Conservation (phyloP, 2,113 vertebrate species). For the Microcebus griseorufus region DNA sequence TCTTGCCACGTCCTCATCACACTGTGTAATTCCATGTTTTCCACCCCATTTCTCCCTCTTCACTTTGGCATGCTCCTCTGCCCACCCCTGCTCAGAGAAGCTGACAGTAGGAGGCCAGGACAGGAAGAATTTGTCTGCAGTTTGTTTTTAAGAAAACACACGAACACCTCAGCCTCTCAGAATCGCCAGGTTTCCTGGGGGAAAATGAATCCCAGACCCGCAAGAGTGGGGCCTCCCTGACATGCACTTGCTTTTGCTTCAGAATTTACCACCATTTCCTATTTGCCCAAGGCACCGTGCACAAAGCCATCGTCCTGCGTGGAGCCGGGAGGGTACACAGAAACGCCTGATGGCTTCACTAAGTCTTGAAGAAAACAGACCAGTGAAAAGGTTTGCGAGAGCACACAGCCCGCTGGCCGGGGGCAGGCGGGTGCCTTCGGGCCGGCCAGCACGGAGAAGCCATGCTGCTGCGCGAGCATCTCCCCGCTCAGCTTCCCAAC, state of each 20-base stretch:
- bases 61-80: not conserved
- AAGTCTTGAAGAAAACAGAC: not conserved
- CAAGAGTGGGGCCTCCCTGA: not conserved
- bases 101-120: not conserved
- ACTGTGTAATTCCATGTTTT: not conserved
- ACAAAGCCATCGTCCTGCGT: not conserved
- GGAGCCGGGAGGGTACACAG: not conserved
- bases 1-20: not conserved
- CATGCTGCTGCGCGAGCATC: too few relatives aligned
- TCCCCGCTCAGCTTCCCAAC: not conserved
- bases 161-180: not conserved
- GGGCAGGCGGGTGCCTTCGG: accelerated
- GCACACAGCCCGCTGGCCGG: too few relatives aligned
- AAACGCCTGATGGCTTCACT: not conserved
- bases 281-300: not conserved
- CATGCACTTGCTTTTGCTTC: not conserved
- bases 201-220: not conserved
- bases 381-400: not conserved
- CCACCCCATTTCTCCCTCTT: not conserved
- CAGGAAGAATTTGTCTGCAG: not conserved
- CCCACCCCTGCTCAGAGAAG: not conserved
- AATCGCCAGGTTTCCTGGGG: not conserved
- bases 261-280: not conserved
- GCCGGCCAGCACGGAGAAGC: not conserved
- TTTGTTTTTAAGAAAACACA: not conserved